These are phyloP conservation scores for Anguilla rostrata DNA, from an alignment of 2,113 vertebrate genomes.

Conservation along the genomic window DNA sequence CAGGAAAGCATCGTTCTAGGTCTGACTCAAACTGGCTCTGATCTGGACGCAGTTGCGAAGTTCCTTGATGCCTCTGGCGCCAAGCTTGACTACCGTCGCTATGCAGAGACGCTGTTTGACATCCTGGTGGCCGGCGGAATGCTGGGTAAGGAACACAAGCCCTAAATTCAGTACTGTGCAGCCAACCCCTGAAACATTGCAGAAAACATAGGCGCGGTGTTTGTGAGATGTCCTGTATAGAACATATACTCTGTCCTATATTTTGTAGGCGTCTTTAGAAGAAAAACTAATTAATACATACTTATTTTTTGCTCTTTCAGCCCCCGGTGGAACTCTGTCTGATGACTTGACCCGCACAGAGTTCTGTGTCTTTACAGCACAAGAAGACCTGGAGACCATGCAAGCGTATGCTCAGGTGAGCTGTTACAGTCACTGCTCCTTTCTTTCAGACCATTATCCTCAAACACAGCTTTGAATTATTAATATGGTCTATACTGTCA, in stretches of 20 bases:
- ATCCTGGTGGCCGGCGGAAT: conserved; percentile 99
- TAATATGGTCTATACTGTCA: too few relatives aligned
- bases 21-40: conserved; percentile 98
- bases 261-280: too few relatives aligned
- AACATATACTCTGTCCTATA: too few relatives aligned
- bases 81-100: conserved; percentile 98
- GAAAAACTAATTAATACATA: neutral
- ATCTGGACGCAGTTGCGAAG: conserved; percentile 98
- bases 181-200: too few relatives aligned
- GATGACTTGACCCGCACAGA: conserved; percentile 98
- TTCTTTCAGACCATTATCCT: neutral
- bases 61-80: conserved; percentile 99
- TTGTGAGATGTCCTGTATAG: too few relatives aligned
- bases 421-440: too few relatives aligned
- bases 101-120: conserved; percentile 99
- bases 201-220: too few relatives aligned
- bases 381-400: conserved; percentile 98
- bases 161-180: too few relatives aligned
- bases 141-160: conserved; percentile 80
- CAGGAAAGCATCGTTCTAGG: conserved; percentile 99
- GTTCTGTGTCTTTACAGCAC: conserved; percentile 97
- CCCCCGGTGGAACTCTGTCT: conserved; percentile 94
- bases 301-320: conserved; percentile 55
- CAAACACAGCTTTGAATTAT: neutral
- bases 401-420: conserved; percentile 97